Percentiles rank a stretch among this genome's conserved stretches.
Conservation (phyloP, 37 sponge, comb jelly and placozoan species). For the Halichondria panicea region DNA sequence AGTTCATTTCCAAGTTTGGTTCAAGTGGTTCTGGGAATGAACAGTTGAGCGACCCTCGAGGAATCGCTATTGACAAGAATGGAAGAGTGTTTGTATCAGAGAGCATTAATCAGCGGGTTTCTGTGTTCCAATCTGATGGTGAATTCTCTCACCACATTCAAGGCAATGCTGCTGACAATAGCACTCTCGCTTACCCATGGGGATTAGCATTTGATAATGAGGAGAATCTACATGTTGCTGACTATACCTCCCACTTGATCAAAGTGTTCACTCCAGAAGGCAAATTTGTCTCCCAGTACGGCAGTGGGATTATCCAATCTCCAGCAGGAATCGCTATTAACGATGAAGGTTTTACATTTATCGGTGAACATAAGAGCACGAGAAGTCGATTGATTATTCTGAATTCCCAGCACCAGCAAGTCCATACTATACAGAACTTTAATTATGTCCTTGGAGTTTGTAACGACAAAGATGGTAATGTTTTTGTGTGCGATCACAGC, state of each 20-base stretch:
- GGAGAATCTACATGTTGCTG: conserved; percentile 29
- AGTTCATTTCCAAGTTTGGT: conserved; percentile 38
- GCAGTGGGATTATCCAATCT: neutral
- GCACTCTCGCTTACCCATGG: no score
- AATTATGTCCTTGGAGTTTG: neutral
- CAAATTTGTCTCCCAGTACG: conserved; percentile 3
- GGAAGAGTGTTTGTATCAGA: conserved; percentile 36
- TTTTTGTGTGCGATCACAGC: neutral
- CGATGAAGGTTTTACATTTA: conserved; percentile 14
- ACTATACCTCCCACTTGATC: neutral
- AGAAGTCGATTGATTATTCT: conserved; percentile 5
- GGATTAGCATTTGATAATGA: conserved; percentile 26
- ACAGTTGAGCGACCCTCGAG: conserved; percentile 17
- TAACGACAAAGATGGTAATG: conserved; percentile 22
- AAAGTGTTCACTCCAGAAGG: conserved; percentile 39
- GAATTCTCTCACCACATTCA: conserved; percentile 8
- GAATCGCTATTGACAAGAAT: conserved; percentile 18
- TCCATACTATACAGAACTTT: neutral
- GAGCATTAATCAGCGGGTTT: conserved; percentile 15
- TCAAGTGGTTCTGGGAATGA: conserved; percentile 18
- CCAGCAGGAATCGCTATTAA: conserved; percentile 36
- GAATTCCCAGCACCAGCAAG: neutral
- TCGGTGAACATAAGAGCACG: neutral
- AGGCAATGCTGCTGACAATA: neutral
- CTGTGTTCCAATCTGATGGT: conserved; percentile 38